Evolutionary conservation across 2,113 vertebrate genomes (phyloP).

Genomic region (Chamaetylas fuelleborni): DNA sequence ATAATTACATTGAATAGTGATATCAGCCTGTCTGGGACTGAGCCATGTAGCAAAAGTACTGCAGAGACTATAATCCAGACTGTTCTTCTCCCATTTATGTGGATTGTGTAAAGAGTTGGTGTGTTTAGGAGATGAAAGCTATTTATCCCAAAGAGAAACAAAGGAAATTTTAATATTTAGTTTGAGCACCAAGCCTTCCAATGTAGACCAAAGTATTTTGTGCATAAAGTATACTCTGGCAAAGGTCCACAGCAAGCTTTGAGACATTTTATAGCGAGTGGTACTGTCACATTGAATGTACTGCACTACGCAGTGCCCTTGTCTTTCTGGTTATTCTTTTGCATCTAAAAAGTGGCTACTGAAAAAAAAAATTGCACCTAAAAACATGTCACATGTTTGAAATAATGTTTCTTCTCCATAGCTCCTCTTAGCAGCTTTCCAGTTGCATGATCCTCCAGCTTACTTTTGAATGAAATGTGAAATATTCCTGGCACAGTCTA

Average conservation of each 20-base stretch:
- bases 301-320: too few species aligned
- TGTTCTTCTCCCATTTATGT: not conserved
- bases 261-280: not conserved
- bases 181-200: not conserved
- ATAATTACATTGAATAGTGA: not conserved
- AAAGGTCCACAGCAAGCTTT: not conserved
- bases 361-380: not conserved
- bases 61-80: not conserved
- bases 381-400: not conserved
- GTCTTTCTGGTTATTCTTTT: not conserved
- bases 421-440: not conserved
- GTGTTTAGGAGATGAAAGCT: not conserved
- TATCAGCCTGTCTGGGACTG: not conserved
- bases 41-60: not conserved
- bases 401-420: not conserved
- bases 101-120: not conserved
- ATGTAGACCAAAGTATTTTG: not conserved
- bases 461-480: not conserved
- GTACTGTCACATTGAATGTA: not conserved
- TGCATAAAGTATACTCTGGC: not conserved
- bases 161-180: not conserved
- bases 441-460: not conserved
- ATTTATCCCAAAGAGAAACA: not conserved
- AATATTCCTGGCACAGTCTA: not conserved
- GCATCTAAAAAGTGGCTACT: not conserved